These are phyloP conservation scores for Ptychodera flava DNA, from an alignment of 35 echinoderm and acorn worm genomes.

Conservation along the genomic window DNA sequence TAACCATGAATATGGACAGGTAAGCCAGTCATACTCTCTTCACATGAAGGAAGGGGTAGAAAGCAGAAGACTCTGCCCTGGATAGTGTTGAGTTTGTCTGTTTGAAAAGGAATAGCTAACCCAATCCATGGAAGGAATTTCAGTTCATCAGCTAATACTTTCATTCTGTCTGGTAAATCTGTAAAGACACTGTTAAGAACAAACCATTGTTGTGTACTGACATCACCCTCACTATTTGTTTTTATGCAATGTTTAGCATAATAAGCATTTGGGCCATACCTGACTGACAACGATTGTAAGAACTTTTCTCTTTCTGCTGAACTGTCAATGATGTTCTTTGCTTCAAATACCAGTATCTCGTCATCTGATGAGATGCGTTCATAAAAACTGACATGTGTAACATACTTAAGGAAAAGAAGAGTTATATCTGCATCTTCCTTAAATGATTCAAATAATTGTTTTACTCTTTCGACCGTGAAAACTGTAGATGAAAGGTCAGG, in stretches of 20 bases:
- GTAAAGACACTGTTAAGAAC: neutral
- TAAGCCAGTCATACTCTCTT: slow-evolving; percentile 42
- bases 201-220: neutral
- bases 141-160: slow-evolving; percentile 7
- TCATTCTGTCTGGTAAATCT: neutral
- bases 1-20: slow-evolving; percentile 87
- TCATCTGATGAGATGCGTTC: neutral
- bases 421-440: neutral
- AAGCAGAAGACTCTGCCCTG: slow-evolving; percentile 77
- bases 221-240: no score
- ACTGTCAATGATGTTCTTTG: neutral
- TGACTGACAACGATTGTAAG: no score
- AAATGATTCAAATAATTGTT: neutral
- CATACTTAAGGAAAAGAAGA: neutral
- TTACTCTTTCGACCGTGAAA: neutral
- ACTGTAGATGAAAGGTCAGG: neutral
- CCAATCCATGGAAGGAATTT: slow-evolving; percentile 29
- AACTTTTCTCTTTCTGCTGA: neutral
- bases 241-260: no score
- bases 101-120: neutral
- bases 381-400: neutral
- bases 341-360: neutral
- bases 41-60: slow-evolving; percentile 62
- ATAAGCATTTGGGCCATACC: no score
- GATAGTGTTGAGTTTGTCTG: neutral